These are phyloP conservation scores for Sclerurus mexicanus DNA, from an alignment of 2,113 vertebrate species.

Conservation along the genomic window DNA sequence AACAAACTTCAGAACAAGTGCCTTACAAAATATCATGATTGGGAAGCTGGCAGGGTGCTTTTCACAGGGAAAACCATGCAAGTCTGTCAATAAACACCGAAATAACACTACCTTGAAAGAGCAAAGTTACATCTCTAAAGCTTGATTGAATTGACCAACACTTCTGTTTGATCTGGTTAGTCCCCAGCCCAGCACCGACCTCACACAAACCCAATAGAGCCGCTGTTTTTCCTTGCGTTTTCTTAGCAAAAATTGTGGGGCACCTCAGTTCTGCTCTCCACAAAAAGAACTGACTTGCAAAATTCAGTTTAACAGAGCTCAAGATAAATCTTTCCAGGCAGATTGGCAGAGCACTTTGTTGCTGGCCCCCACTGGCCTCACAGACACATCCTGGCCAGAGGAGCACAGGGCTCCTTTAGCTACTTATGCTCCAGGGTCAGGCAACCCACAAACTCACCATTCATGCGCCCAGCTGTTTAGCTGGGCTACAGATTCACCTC, in stretches of 20 bases:
- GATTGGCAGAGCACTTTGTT: neutral
- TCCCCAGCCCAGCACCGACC: neutral
- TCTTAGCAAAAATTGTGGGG: neutral
- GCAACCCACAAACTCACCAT: neutral
- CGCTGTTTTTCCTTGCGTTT: neutral
- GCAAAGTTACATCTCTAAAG: neutral
- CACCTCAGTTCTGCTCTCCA: neutral
- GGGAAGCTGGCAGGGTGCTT: neutral
- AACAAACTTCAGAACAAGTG: neutral
- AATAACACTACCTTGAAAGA: neutral
- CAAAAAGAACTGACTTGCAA: neutral
- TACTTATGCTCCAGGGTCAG: neutral
- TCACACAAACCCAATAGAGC: neutral
- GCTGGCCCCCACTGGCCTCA: neutral
- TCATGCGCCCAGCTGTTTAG: neutral
- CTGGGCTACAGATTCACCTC: neutral
- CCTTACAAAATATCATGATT: neutral
- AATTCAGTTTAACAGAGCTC: neutral
- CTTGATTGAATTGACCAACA: neutral
- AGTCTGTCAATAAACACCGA: neutral
- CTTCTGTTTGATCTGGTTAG: neutral
- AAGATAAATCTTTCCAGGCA: neutral
- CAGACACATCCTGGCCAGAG: neutral
- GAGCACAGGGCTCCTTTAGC: neutral
- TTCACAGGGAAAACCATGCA: neutral